Percentiles rank a stretch among this genome's conserved stretches.
Evolutionary conservation across 1,140 invertebrate species (phyloP).

Genomic region (Steinernema khuongi): DNA sequence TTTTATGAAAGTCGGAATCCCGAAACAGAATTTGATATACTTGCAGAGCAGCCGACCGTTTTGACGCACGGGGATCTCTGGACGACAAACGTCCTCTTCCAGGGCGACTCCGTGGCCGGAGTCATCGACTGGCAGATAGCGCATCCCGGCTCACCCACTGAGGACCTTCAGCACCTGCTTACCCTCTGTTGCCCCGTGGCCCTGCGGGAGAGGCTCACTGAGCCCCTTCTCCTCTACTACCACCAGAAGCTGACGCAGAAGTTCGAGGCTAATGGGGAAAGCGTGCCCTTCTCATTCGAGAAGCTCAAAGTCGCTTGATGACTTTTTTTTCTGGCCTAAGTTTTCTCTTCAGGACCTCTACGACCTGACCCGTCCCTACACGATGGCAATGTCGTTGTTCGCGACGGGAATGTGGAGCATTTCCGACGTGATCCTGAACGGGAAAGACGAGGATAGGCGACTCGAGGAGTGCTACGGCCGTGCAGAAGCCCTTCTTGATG

Average conservation of each 20-base stretch:
- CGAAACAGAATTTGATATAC: background rate
- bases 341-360: background rate
- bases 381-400: background rate
- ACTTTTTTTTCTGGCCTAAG: background rate
- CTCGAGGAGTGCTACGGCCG: background rate
- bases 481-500: background rate
- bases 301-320: background rate
- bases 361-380: background rate
- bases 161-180: background rate
- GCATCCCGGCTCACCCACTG: background rate
- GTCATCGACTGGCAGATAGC: slow-evolving; percentile 18
- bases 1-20: too few species aligned
- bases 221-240: background rate
- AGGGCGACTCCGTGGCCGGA: slow-evolving; percentile 1
- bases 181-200: background rate
- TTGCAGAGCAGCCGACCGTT: background rate
- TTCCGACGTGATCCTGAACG: background rate
- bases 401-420: background rate
- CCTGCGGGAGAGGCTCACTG: background rate
- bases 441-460: background rate
- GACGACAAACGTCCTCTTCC: slow-evolving; percentile 7
- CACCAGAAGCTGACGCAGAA: background rate
- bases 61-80: slow-evolving; percentile 11
- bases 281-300: background rate
- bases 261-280: background rate